Evolutionary conservation across 2,113 vertebrate species (phyloP).

Genomic region (Herpetotheres cachinnans): DNA sequence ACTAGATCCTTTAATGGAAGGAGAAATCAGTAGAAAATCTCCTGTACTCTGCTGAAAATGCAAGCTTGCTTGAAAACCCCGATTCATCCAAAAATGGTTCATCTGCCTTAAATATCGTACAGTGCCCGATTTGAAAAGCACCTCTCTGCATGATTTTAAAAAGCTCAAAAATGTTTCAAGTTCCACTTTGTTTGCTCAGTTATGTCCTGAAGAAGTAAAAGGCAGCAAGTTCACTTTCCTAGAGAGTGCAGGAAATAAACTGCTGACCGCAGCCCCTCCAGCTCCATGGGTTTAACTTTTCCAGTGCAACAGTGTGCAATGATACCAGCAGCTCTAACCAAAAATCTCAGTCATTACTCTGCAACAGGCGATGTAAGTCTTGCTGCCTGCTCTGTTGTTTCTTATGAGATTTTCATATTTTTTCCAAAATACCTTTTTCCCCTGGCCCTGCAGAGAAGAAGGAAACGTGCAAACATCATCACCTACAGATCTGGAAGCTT

Average conservation of each 20-base stretch:
- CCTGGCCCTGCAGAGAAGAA: not conserved
- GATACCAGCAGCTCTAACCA: not conserved
- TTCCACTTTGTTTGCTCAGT: not conserved
- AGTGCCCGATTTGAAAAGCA: not conserved
- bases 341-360: not conserved
- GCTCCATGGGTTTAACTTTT: not conserved
- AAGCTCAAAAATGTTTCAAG: not conserved
- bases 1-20: not conserved
- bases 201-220: not conserved
- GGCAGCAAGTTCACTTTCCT: not conserved
- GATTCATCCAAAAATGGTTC: not conserved
- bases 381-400: not conserved
- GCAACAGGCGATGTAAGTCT: not conserved
- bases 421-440: not conserved
- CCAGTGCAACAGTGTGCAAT: not conserved
- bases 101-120: not conserved
- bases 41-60: not conserved
- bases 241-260: not conserved
- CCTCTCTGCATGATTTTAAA: not conserved
- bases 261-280: not conserved
- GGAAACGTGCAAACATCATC: not conserved
- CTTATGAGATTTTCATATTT: not conserved
- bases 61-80: not conserved
- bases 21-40: not conserved
- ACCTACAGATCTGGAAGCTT: not conserved